Conservation (phyloP, 2,888 invertebrate genomes). For the Heteromurus nitidus region DNA sequence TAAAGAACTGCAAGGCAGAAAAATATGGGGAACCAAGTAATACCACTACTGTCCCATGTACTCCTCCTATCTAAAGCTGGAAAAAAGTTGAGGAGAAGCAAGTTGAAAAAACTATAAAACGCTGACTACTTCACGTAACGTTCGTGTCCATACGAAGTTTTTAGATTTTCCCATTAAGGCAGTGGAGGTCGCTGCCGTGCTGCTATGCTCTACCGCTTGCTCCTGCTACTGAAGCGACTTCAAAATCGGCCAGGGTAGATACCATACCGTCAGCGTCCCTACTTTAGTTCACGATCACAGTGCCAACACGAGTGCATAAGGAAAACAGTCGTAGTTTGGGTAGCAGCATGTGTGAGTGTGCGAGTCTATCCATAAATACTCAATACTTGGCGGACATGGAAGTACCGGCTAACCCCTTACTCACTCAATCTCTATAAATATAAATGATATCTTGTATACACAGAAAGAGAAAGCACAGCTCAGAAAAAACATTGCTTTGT, state of each 20-base stretch:
- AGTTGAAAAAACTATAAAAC: neutral
- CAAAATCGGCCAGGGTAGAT: conserved; percentile 15
- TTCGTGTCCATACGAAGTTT: neutral
- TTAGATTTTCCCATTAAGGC: conserved; percentile 1
- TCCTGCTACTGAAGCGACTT: neutral
- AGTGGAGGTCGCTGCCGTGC: too few relatives aligned
- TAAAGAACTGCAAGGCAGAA: conserved; percentile 51
- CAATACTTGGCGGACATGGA: conserved; percentile 10
- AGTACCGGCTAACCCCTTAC: conserved; percentile 43
- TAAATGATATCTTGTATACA: conserved; percentile 43
- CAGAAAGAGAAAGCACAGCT: conserved; percentile 21
- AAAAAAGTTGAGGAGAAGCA: conserved; percentile 53
- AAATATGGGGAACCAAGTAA: conserved; percentile 40
- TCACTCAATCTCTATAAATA: conserved; percentile 36
- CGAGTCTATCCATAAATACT: conserved; percentile 6
- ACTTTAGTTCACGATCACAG: too few relatives aligned
- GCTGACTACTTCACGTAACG: neutral
- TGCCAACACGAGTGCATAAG: too few relatives aligned
- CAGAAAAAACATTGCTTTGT: conserved; percentile 38
- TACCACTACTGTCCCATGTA: conserved; percentile 45
- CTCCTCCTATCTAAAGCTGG: too few relatives aligned
- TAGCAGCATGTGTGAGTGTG: neutral
- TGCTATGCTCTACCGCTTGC: neutral
- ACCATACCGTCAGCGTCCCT: too few relatives aligned
- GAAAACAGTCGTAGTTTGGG: too few relatives aligned